These are phyloP conservation scores for Hybos culiciformis DNA, from an alignment of 2,888 invertebrate genomes.

Conservation along the genomic window DNA sequence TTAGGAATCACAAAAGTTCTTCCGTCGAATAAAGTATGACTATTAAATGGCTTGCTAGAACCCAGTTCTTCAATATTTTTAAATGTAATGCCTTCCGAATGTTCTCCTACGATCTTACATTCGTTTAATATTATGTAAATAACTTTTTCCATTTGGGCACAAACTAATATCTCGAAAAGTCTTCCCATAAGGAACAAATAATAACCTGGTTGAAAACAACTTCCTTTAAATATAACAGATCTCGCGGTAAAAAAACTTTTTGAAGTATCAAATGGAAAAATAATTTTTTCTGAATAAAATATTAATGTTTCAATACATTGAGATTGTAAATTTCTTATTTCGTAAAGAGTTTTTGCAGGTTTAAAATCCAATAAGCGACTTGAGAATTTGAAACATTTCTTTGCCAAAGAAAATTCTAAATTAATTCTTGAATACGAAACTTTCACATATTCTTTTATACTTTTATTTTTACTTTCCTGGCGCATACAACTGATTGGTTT, in stretches of 20 bases:
- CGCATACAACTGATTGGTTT: constrained; percentile 1
- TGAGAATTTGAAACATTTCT: not conserved
- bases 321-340: not conserved
- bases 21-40: not conserved
- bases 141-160: not conserved
- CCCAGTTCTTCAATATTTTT: not conserved
- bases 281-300: not conserved
- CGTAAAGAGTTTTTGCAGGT: not conserved
- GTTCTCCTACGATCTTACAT: not conserved
- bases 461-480: constrained; percentile 5
- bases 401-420: constrained; percentile 1
- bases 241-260: not conserved
- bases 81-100: not conserved
- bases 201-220: not conserved
- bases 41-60: not conserved
- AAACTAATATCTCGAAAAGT: not conserved
- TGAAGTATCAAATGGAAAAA: constrained; percentile 1
- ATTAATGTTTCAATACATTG: not conserved
- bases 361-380: not conserved
- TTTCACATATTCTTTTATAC: constrained; percentile 2
- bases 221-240: not conserved
- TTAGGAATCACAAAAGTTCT: not conserved
- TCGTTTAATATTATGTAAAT: not conserved
- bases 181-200: not conserved
- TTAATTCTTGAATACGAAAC: constrained; percentile 1